Evolutionary conservation across 1,140 invertebrate species (phyloP).

Genomic region (Zaprionus kolodkinae): DNA sequence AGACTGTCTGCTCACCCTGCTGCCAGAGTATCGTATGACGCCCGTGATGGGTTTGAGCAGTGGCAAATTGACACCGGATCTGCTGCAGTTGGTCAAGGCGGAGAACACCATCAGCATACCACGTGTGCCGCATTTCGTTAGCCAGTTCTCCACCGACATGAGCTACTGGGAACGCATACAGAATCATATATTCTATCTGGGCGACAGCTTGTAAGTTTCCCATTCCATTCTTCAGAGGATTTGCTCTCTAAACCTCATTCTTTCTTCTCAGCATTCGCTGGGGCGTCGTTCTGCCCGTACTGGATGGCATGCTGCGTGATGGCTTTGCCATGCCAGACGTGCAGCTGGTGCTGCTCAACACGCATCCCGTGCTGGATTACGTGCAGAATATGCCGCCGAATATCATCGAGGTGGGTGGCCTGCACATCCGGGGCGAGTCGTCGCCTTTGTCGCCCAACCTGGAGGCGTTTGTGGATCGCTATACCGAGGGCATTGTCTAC

Average conservation of each 20-base stretch:
- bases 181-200: constrained; percentile 63
- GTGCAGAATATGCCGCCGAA: constrained; percentile 84
- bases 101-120: constrained; percentile 58
- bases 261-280: constrained; percentile 30
- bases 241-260: not conserved
- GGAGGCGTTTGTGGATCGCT: constrained; percentile 58
- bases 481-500: constrained; percentile 68
- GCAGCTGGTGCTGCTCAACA: constrained; percentile 84
- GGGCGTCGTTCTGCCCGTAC: constrained; percentile 14
- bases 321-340: constrained; percentile 29
- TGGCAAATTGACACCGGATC: constrained; percentile 51
- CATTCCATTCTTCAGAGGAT: not conserved
- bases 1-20: constrained; percentile 52
- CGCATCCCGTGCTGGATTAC: constrained; percentile 83
- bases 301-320: not conserved
- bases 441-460: constrained; percentile 41
- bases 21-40: not conserved
- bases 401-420: constrained; percentile 86
- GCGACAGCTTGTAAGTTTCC: constrained; percentile 49
- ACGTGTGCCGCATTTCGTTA: constrained; percentile 56
- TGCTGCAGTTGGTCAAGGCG: constrained; percentile 39
- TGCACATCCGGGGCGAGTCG: constrained; percentile 81
- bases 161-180: constrained; percentile 63
- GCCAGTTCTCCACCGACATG: constrained; percentile 51
- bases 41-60: constrained; percentile 68